Base-by-base conservation (phyloP, 1,140 invertebrate species). In the Drosophila ficusphila region DNA sequence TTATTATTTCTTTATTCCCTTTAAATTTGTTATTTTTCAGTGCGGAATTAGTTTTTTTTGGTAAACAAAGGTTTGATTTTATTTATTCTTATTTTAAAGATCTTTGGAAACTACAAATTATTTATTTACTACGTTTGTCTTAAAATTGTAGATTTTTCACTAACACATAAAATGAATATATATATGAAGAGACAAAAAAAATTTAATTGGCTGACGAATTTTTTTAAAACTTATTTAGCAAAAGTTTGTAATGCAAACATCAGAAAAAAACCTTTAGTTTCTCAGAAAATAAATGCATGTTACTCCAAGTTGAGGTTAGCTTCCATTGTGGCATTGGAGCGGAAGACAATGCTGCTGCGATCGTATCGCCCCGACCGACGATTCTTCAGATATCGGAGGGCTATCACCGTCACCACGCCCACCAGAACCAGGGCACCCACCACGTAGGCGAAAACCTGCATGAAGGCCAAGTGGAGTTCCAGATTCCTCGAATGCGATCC, bases 331-430 rank as follows among this genome's bases (percentile, higher is more conserved):
- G 68, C 79, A 39, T 53, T 78, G 3, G 90, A 90, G 16, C 81
- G 76, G 31, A 90, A 91, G 8, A 91, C 86, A 12, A 91, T 90
- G 57, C 86, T 90, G 41, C 76, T 75, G 31, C 81, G 75, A 49
- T 78, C 64, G 8, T 89, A 83, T 6, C 60, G 68, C 0, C 79
- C 85, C 0, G 79, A 79, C 11, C 79, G 74, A 3, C 52, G 60
- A 29, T 69, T 39, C 31, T 88, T 88, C 1, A 67, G 53, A 25
- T 71, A 62, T 2, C 61, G 36, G 9, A 78, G 12, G 0, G 47
- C 11, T 4, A 85, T 36, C 34, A 68, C 36, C 3, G 69, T 53
- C 5, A 51, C 23, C 8, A 51, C 14, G 5, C 52, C 57, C 7
- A 64, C 21, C 1, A 76, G 49, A 1, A 79, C 36, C 4, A 81